Evolutionary conservation across 2,113 vertebrate genomes (phyloP).

Genomic region (Nibea coibor): DNA sequence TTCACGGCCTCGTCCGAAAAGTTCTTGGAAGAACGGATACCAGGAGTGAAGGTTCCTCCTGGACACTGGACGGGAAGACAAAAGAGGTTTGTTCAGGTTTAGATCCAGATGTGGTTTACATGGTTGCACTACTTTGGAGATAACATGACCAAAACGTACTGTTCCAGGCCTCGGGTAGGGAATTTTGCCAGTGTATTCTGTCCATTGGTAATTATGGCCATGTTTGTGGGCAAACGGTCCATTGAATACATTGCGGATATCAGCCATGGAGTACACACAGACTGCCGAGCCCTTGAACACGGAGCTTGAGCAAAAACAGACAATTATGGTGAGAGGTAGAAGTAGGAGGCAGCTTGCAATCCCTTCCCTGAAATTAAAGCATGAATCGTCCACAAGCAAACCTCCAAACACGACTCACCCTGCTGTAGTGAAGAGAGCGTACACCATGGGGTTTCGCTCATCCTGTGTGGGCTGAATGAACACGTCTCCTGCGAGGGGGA

Average conservation of each 20-base stretch:
- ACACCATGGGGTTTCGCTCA: constrained; percentile 86
- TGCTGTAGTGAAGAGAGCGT: constrained; percentile 87
- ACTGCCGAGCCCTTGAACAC: constrained; percentile 90
- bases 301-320: constrained; percentile 78
- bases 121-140: constrained; percentile 3
- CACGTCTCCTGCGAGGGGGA: constrained; percentile 82
- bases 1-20: constrained; percentile 89
- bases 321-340: constrained; percentile 19
- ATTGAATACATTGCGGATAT: constrained; percentile 89
- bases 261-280: constrained; percentile 89
- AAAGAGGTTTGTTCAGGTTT: background rate
- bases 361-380: constrained; percentile 26
- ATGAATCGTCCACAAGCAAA: constrained; percentile 9
- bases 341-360: background rate
- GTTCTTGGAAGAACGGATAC: constrained; percentile 85
- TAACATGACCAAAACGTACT: constrained; percentile 68
- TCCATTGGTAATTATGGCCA: constrained; percentile 89
- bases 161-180: constrained; percentile 89
- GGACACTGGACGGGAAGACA: constrained; percentile 81
- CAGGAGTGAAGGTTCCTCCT: constrained; percentile 88
- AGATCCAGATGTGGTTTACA: background rate
- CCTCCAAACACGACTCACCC: constrained; percentile 77
- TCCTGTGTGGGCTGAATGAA: constrained; percentile 88
- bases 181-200: constrained; percentile 88
- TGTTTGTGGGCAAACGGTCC: constrained; percentile 90